Conservation (phyloP, 1,140 invertebrate species). For the Drosophila melanica region DNA sequence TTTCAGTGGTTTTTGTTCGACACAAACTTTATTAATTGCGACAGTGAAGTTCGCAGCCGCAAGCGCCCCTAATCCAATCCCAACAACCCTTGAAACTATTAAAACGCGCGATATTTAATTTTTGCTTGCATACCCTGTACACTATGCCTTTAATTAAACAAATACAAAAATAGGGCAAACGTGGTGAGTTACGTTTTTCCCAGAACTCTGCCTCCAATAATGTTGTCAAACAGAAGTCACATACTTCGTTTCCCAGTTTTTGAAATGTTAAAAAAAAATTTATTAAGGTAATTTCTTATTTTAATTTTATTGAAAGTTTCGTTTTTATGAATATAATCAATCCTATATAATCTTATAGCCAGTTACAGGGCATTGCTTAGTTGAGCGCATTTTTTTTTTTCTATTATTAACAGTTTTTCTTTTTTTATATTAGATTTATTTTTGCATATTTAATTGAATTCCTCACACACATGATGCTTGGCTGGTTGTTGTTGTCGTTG, state of each 20-base stretch:
- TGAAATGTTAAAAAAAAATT: no score
- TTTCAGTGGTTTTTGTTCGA: constrained; percentile 41
- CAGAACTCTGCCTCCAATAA: background rate
- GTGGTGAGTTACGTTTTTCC: no score
- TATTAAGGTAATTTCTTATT: no score
- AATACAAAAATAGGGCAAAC: background rate
- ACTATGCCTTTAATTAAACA: background rate
- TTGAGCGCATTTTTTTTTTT: background rate
- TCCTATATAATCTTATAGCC: background rate
- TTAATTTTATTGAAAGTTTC: no score
- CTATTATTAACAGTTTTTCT: constrained; percentile 12
- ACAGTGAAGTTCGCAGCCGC: constrained; percentile 60
- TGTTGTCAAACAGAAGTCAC: background rate
- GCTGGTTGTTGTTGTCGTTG: constrained; percentile 14
- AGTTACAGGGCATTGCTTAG: constrained; percentile 4
- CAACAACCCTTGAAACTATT: constrained; percentile 36
- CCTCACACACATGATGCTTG: constrained; percentile 33
- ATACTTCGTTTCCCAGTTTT: no score
- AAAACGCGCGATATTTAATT: constrained; percentile 41
- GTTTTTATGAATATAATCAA: no score
- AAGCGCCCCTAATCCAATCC: constrained; percentile 21
- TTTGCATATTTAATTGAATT: constrained; percentile 68
- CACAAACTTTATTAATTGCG: constrained; percentile 78
- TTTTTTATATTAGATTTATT: constrained; percentile 51
- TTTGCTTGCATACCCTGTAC: constrained; percentile 23